Percentiles rank a stretch among this genome's conserved stretches.
Evolutionary conservation across 2,888 invertebrate species (phyloP).

Genomic region (Nemotelus pantherinus): DNA sequence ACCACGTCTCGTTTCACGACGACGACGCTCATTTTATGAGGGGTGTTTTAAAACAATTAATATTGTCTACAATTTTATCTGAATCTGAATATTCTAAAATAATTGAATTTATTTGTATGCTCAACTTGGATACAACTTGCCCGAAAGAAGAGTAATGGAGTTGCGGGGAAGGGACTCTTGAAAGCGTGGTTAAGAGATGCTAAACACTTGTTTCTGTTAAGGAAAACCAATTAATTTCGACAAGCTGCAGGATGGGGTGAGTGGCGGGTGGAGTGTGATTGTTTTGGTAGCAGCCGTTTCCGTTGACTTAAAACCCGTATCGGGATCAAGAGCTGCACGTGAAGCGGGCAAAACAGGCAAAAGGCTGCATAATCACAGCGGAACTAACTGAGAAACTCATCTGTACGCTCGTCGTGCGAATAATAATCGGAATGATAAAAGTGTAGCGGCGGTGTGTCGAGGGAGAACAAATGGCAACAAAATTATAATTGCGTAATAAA

Average conservation of each 20-base stretch:
- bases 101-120: constrained; percentile 55
- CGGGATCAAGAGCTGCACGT: too few species aligned
- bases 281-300: neutral
- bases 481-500: constrained; percentile 44
- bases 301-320: neutral
- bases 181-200: constrained; percentile 24
- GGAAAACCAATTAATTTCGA: constrained; percentile 47
- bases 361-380: constrained; percentile 12
- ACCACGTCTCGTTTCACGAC: neutral
- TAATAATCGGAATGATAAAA: constrained; percentile 24
- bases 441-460: neutral
- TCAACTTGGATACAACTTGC: constrained; percentile 28
- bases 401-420: constrained; percentile 21
- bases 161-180: too few species aligned
- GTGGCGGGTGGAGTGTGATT: neutral
- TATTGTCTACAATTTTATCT: constrained; percentile 51
- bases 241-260: neutral
- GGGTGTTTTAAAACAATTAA: constrained; percentile 51
- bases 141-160: neutral
- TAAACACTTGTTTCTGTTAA: constrained; percentile 52
- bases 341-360: too few species aligned
- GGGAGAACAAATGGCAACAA: constrained; percentile 36
- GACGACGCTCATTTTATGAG: constrained; percentile 45
- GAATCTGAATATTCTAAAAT: constrained; percentile 50
- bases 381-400: constrained; percentile 33